Conservation (phyloP, 2,113 vertebrate genomes). For the Sorex araneus region DNA sequence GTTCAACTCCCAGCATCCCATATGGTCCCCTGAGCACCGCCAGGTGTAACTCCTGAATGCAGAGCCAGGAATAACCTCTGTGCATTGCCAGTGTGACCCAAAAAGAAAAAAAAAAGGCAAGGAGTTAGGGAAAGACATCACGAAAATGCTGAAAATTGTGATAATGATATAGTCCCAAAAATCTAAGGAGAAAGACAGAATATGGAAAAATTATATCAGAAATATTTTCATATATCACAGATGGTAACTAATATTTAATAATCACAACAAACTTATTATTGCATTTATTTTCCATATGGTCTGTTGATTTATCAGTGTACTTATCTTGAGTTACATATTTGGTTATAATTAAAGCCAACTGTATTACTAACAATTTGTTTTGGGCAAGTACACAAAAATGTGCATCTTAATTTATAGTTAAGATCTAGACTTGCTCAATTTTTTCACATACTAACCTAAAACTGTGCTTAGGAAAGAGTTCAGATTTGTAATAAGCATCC, state of each 20-base stretch:
- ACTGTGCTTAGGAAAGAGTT: neutral
- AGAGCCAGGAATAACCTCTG: too few relatives aligned
- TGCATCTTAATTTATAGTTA: neutral
- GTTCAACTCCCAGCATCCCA: too few relatives aligned
- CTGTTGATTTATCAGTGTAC: neutral
- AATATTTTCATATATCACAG: neutral
- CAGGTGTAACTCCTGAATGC: too few relatives aligned
- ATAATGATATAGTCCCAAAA: neutral
- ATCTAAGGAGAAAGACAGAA: neutral
- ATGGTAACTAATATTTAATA: slow-evolving; percentile 22
- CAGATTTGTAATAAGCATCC: slow-evolving; percentile 6
- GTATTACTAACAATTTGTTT: neutral
- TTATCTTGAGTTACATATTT: slow-evolving; percentile 21
- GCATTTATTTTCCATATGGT: neutral
- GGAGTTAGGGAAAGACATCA: neutral
- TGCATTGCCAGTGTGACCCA: too few relatives aligned
- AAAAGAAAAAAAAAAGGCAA: neutral
- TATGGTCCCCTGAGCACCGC: too few relatives aligned
- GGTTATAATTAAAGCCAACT: neutral
- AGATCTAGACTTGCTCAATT: neutral
- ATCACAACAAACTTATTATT: neutral
- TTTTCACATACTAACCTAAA: neutral
- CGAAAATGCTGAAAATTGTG: neutral
- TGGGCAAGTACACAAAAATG: neutral
- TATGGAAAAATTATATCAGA: neutral